Percentiles rank a stretch among this genome's conserved stretches.
phyloP scores from a whole-genome alignment of 2,113 vertebrate species.

The Alces alces region DNA sequence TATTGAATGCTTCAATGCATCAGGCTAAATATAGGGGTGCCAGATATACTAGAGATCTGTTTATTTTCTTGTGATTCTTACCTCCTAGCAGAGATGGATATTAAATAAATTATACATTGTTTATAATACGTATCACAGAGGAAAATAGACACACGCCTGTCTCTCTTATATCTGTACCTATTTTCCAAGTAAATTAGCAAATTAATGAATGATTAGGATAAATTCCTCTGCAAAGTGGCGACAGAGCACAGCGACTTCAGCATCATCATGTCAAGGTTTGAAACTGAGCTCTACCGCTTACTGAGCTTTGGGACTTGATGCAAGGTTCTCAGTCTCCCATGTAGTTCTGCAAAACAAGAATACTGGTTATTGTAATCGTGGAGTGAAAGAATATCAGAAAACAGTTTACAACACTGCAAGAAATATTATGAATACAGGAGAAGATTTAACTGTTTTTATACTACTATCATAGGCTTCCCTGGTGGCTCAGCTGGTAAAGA shows the following conservation, averaged over 20 bases:
- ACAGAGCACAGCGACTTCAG: neutral
- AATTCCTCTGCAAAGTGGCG: neutral
- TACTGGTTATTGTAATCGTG: neutral
- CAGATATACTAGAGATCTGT: neutral
- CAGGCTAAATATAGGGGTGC: neutral
- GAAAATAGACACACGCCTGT: neutral
- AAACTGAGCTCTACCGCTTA: neutral
- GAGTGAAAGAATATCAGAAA: neutral
- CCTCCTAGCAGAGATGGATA: neutral
- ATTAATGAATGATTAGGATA: neutral
- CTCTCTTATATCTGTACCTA: neutral
- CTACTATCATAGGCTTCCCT: neutral
- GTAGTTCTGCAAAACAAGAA: neutral
- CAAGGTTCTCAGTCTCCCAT: neutral
- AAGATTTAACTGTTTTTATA: neutral
- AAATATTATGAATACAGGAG: neutral
- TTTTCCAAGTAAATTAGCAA: neutral
- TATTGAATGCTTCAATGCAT: neutral
- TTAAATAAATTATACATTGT: neutral
- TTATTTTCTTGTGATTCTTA: neutral
- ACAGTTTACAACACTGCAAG: neutral
- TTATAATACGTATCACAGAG: neutral
- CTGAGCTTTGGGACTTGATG: neutral
- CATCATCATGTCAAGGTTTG: rapidly evolving
- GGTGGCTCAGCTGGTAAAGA: neutral